Evolutionary conservation across 2,797 vertebrate genomes (phyloP), one percentile per base, ranked within the genome.

Genomic region (Harpagifer antarcticus): DNA sequence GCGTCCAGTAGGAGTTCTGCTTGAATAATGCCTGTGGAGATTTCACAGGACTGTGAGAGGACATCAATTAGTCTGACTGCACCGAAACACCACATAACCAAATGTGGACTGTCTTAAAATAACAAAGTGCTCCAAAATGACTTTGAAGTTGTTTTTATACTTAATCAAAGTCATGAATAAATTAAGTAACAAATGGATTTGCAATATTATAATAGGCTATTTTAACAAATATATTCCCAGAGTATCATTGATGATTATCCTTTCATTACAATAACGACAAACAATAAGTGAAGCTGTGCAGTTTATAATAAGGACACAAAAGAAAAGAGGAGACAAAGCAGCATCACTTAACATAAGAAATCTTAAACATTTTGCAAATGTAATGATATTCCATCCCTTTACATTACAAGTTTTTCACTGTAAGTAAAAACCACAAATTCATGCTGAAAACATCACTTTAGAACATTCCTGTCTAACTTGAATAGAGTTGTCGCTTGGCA

Each of bases 401-500:
- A 33, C 27, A 58, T 16, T 23, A 19, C n/a, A 43, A 31, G 7
- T n/a, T 10, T 61, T 43, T 11, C 37, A 27, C 12, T 49, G 4
- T 7, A 9, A 11, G 13, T 48, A 60, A 44, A 69, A 65, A 1
- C 15, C 43, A 20, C 11, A 1, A 20, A 47, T 57, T 19, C 27
- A 12, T 17, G 27, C 20, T 33, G 2, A 40, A 45, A 59, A 11
- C 4, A 19, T 45, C 9, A 49, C 67, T 31, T 10, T 19, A 58
- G 23, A 42, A 63, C 43, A 59, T 40, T 50, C 33, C 53, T 20
- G 43, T 52, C 20, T 61, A 17, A 68, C 9, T 37, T 59, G 52
- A 71, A 75, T n/a, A n/a, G 27, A 83, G 72, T 48, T 55, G 50
- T 75, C 17, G 2, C 57, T 57, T 13, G 31, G 47, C 69, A 44